Evolutionary conservation across 2,797 vertebrate species (phyloP), one percentile per base, ranked within the genome.

Genomic region (Danio jaintianensis): DNA sequence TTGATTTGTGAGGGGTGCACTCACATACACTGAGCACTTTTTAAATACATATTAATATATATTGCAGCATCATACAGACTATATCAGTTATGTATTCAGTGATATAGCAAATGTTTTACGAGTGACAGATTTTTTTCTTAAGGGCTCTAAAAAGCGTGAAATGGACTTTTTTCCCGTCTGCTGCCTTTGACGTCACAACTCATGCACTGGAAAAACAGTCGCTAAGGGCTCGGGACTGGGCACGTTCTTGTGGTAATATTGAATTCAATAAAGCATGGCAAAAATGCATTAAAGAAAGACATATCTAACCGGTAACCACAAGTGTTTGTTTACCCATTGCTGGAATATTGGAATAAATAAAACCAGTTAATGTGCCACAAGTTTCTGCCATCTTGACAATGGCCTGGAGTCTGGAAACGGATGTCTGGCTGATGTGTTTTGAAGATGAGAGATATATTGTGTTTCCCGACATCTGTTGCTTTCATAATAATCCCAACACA

Each of bases 381-480:
- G 12, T 20, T 71, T 56, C 50, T 43, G 12, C n/a, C 12, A 11
- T 71, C n/a, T 13, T 55, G 16, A 42, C 6, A 20, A n/a, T 53
- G 69, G 40, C 38, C 53, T 58, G 40, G 53, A 72, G 40, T 38
- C 53, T 58, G 40, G 53, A 72, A 36, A 72, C 13, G 7, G 5
- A n/a, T 5, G 6, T 16, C 12, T 36, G 38, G 61, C 18, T 42
- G 36, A 8, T 7, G 36, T 11, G 48, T 71, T 22, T 59, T 6
- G 11, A 13, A 75, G 55, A 64, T 58, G 66, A 70, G 16, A 40
- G 20, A 13, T 40, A 13, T 40, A 62, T 45, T 81, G 42, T 70
- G 78, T 79, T 70, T 59, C 64, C 67, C n/a, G 53, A 71, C 40
- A 52, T 71, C 80, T 67, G 66, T 53, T 82, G 75, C 67, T 77